Percentiles rank a stretch among this genome's conserved stretches.
phyloP scores from a whole-genome alignment of 2,888 invertebrate species.

The Lasioglossum leucozonium region DNA sequence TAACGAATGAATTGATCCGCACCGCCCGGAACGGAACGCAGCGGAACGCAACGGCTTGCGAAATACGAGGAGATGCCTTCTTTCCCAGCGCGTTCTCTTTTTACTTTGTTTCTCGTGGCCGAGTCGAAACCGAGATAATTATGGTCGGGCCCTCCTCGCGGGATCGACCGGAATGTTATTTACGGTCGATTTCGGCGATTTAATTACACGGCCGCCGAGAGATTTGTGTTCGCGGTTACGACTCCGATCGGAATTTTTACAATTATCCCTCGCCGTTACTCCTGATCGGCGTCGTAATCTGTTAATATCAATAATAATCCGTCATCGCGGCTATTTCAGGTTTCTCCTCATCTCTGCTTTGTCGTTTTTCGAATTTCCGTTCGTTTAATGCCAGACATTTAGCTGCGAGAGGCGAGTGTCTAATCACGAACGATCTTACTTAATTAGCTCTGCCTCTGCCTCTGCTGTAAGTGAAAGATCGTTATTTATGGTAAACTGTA shows the following conservation, averaged over 20 bases:
- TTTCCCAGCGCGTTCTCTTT: neutral
- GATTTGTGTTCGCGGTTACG: constrained; percentile 5
- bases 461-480: neutral
- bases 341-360: neutral
- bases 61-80: neutral
- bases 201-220: neutral
- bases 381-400: neutral
- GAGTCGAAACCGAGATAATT: neutral
- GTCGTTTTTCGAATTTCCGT: neutral
- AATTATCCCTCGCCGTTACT: neutral
- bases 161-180: neutral
- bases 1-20: constrained; percentile 19
- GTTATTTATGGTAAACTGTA: neutral
- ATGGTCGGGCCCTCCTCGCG: neutral
- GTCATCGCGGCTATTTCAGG: neutral
- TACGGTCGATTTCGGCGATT: neutral
- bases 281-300: neutral
- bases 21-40: neutral
- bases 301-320: neutral
- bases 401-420: neutral
- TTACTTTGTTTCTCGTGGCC: neutral
- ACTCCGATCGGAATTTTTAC: neutral
- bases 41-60: neutral
- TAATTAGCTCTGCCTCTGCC: too few species aligned
- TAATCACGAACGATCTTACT: neutral